A percentile compares a stretch with the other conserved stretches of the same genome.
Evolutionary conservation across 1,140 invertebrate species (phyloP).

Genomic region (Daktulosphaira vitifoliae): DNA sequence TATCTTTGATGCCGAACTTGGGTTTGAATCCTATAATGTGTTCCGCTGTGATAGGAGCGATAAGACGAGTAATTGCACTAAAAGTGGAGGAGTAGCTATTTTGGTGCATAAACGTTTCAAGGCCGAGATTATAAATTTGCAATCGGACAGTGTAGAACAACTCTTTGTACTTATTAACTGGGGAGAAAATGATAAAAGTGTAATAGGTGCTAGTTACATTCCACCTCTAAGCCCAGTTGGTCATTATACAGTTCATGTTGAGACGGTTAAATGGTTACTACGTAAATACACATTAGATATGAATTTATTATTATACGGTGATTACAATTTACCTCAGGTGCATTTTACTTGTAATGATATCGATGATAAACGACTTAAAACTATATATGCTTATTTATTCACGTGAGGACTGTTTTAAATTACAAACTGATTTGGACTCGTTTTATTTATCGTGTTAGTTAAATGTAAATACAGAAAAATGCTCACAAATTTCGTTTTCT

Average conservation of each 20-base stretch:
- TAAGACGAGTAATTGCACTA: background rate
- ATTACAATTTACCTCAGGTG: too few species aligned
- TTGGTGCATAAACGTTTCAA: background rate
- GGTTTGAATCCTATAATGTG: background rate
- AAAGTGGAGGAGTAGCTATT: background rate
- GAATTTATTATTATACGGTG: too few species aligned
- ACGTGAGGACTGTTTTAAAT: too few species aligned
- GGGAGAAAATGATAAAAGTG: background rate
- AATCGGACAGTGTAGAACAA: background rate
- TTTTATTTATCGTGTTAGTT: too few species aligned
- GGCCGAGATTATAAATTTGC: background rate
- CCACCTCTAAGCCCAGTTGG: background rate
- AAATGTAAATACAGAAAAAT: too few species aligned
- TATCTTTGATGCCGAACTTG: background rate
- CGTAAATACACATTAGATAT: too few species aligned
- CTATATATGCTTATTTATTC: too few species aligned
- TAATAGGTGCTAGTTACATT: background rate
- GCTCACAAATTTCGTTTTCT: too few species aligned
- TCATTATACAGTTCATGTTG: background rate
- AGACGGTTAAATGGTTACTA: background rate
- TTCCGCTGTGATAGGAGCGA: background rate
- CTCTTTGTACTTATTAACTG: background rate
- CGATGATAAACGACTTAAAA: too few species aligned
- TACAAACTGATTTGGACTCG: too few species aligned
- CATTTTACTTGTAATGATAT: too few species aligned